Evolutionary conservation across 2,888 invertebrate genomes (phyloP), one percentile per base, ranked within the genome.

Genomic region (Drosophila diplacantha): DNA sequence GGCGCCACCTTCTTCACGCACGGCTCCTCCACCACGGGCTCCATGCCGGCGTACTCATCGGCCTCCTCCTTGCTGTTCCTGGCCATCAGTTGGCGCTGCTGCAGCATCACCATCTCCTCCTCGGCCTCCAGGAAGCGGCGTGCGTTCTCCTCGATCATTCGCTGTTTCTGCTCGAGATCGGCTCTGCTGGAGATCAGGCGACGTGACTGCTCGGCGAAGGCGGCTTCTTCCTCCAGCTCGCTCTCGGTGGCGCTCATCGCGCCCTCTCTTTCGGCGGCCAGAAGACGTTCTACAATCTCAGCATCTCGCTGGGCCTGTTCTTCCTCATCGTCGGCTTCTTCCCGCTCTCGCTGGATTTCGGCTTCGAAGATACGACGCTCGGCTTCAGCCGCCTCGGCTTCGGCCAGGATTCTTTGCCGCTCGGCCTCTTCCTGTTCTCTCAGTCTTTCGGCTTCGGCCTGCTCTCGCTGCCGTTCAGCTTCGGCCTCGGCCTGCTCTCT

Each of bases 61-160:
- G 74, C 63, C 37, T 67, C 70, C 16, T 77, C 35, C 9, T 61
- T 35, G 35, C 24, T 75, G 24, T 54, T 60, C 0, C 71, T 71
- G 3, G 72, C 75, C 44, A 84, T 80, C 5, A 82, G 59, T 65
- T 72, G 71, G 26, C 78, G 74, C 11, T 81, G 81, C 16, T 86
- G 85, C 55, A 87, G 38, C 50, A 81, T 82, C 12, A 85, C 87
- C 86, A 87, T 87, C 70, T 87, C 85, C 58, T 83, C 81, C 56
- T 87, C 87, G 18, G 87, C 87, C 60, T 87, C 85, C 44, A 87
- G 63, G 34, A 87, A 85, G 1, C 80, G 71, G 0, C 85, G 74
- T 0, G 86, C 84, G 50, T 87, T 87, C 51, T 87, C 86, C 53
- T 87, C 86, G 18, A 85, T 85, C 5, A 77, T 60, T 18, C 61